Evolutionary conservation across 64 coral and sea anemone genomes (phyloP).

Genomic region (Pocillopora verrucosa): DNA sequence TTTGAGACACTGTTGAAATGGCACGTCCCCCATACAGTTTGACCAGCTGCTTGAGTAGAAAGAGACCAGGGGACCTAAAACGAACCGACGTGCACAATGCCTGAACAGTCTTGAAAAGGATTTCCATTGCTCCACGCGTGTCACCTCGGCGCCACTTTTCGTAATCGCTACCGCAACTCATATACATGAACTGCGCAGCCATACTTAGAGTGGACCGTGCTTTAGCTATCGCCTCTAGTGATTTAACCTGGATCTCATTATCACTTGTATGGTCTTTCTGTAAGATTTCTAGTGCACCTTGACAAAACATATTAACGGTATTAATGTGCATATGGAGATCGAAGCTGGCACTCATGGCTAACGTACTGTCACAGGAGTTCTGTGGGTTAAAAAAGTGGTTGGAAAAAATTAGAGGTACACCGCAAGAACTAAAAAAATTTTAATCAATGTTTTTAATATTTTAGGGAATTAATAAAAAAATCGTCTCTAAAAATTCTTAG

Average conservation of each 20-base stretch:
- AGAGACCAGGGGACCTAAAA: constrained; percentile 20
- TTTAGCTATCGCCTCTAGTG: constrained; percentile 42
- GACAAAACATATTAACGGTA: neutral
- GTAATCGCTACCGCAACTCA: neutral
- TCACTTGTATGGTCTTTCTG: neutral
- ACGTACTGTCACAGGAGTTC: constrained; percentile 1
- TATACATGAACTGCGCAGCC: constrained; percentile 39
- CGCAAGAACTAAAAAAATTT: too few relatives aligned
- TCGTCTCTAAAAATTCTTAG: too few relatives aligned
- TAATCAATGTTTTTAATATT: too few relatives aligned
- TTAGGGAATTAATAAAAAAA: too few relatives aligned
- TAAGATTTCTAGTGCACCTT: neutral
- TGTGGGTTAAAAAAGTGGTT: neutral
- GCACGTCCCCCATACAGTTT: constrained; percentile 43
- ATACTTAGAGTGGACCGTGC: neutral
- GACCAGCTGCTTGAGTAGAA: constrained; percentile 45
- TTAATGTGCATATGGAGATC: neutral
- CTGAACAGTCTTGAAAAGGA: neutral
- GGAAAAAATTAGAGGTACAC: neutral
- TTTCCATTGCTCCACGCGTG: neutral
- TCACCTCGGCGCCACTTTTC: neutral
- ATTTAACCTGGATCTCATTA: constrained; percentile 10
- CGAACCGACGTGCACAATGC: neutral
- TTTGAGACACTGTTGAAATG: constrained; percentile 17
- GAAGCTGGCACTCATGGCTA: neutral